Base-by-base conservation (phyloP, 2,888 invertebrate species). In the Hemistola chrysoprasaria region DNA sequence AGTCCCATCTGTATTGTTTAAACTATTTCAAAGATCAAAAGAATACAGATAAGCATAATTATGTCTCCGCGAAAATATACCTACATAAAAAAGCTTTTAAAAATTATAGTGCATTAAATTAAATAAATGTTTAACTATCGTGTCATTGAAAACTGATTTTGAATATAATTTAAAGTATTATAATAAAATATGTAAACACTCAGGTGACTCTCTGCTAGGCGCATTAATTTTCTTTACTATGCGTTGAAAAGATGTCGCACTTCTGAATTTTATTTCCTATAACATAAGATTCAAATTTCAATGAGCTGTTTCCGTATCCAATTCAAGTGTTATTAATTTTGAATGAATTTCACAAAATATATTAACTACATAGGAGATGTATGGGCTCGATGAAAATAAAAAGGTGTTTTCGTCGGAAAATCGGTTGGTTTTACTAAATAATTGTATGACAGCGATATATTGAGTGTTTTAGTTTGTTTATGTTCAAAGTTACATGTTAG, bases 181-280 rank as follows among this genome's bases (percentile, higher is more conserved):
- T 28, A 28, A 31, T 10, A 38, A 72, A 77, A 69, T 66, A 75
- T 69, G 55, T 70, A 66, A 71, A 66, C 71, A 67, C 65, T 70
- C 80, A 81, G 82, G 81, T 81, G 79, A 73, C 64, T 64, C 60
- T 16, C 16, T 3, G 42, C 22, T 65, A 6, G 70, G 68, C 71
- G 68, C 50, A 37, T 47, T 66, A 66, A 78, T 80, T 78, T 75
- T 76, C 71, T 65, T 42, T 59, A 49, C 53, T 54, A 56, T 56
- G 41, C 47, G 45, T 49, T 30, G 31, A 24, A 42, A 1, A 11
- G 3, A 28, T 29, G 7, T 27, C 26, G 11, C 1, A 27, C 4
- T 10, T 23, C 7, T 31, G 16, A 30, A 33, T 41, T 20, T 22
- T 45, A 40, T 43, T 7, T 8, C 10, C 20, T 30, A 5, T 0